Evolutionary conservation across 2,888 invertebrate species (phyloP), one percentile per base, ranked within the genome.

Genomic region (Callosobruchus maculatus): DNA sequence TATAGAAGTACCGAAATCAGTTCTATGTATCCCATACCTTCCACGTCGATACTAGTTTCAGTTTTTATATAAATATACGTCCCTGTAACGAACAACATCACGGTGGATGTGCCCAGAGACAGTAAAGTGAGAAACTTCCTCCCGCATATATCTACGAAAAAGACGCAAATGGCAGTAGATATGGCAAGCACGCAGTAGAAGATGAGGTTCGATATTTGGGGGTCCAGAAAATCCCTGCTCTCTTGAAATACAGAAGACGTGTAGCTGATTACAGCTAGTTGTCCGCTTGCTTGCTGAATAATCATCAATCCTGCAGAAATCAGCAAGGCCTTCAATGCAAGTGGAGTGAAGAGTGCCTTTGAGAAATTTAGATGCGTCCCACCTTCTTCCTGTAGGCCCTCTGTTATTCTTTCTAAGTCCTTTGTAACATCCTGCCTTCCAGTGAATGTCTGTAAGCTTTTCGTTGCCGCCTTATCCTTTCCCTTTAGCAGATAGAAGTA

Each of bases 111-210:
- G 4, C 69, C 2, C 20, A 21, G 18, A 4, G 70, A n/a, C 21
- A 30, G 68, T 20, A 72, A 67, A 20, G 13, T 70, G 0, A 94
- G 87, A 7, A 91, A 87, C 75, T 92, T 88, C 77, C 94, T 86
- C 71, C 93, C 91, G 0, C 89, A 87, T 70, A 88, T 88, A 81
- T 92, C 93, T 21, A 92, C 86, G n/a, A 92, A 83, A 81, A 90
- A 84, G 0, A 90, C 89, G 5, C 72, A 31, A 20, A 67, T 70
- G 9, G 75, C 0, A 21, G 75, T 74, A 18, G 72, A 72, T 9
- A 74, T 22, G 0, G 67, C n/a, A 18, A 72, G 75, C 67, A 67
- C n/a, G 2, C 3, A 2, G 21, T 20, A 67, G 69, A 73, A 76
- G 18, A 77, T 74, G 0, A 76, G 86, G 13, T 88, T 86, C 22